phyloP scores from a whole-genome alignment of 1,140 invertebrate species.

The Drosophila sp. region DNA sequence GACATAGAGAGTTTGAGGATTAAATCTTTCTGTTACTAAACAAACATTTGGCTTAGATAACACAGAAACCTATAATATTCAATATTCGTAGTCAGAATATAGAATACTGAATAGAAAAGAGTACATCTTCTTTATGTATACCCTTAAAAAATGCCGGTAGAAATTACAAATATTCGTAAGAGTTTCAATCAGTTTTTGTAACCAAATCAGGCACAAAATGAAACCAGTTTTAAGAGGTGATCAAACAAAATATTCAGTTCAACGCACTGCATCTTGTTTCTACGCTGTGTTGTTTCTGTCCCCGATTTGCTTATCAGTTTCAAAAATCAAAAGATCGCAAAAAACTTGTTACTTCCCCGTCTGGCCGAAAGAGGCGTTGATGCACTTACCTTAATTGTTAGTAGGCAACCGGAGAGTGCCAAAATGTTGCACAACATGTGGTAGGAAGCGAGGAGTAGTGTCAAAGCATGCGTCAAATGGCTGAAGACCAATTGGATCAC shows the following conservation, averaged over 20 bases:
- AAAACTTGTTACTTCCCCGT: conserved; percentile 12
- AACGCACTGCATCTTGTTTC: conserved; percentile 34
- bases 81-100: too few relatives aligned
- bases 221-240: conserved; percentile 53
- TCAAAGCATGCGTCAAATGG: conserved; percentile 92
- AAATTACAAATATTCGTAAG: conserved; percentile 24
- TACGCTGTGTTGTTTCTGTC: neutral
- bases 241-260: conserved; percentile 24
- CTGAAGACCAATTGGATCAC: conserved; percentile 90
- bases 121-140: neutral
- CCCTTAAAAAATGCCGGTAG: conserved; percentile 5
- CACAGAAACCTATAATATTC: too few relatives aligned
- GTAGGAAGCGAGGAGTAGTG: conserved; percentile 93
- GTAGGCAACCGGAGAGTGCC: conserved; percentile 89
- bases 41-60: too few relatives aligned
- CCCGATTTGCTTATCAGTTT: conserved; percentile 45
- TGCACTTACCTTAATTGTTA: conserved; percentile 89
- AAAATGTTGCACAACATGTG: conserved; percentile 94
- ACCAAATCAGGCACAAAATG: conserved; percentile 19
- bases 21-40: too few relatives aligned
- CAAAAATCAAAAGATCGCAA: neutral
- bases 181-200: conserved; percentile 31
- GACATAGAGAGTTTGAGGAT: too few relatives aligned
- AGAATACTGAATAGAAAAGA: neutral
- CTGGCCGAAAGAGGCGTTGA: conserved; percentile 7